A percentile compares a stretch with the other conserved stretches of the same genome.
These are phyloP conservation scores for Phyllopteryx taeniolatus DNA, from an alignment of 2,113 vertebrate species.

Conservation along the genomic window DNA sequence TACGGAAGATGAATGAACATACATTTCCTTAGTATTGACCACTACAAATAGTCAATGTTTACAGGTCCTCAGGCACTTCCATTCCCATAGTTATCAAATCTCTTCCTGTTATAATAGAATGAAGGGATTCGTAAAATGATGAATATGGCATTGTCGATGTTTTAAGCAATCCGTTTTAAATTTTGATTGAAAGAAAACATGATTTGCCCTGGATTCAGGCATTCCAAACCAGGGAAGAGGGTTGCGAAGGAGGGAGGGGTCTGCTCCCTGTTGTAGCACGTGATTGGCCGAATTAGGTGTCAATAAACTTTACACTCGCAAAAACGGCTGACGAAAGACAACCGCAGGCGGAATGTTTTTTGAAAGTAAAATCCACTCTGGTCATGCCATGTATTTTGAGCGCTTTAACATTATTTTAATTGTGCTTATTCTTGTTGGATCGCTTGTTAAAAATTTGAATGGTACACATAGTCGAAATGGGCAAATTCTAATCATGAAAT, in stretches of 20 bases:
- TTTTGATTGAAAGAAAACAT: no score
- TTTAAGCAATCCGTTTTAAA: neutral
- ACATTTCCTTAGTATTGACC: no score
- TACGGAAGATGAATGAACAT: no score
- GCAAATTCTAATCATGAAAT: neutral
- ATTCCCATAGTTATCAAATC: no score
- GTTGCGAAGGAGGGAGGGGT: neutral
- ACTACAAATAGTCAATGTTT: no score
- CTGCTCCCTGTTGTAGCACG: slow-evolving; percentile 14
- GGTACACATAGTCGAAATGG: neutral
- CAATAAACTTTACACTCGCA: slow-evolving; percentile 50
- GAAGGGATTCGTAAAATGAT: neutral
- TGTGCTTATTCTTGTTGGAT: neutral
- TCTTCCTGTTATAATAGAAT: no score
- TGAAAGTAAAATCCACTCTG: slow-evolving; percentile 34
- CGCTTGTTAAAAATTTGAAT: no score
- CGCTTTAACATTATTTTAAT: neutral
- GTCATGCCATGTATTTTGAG: rapidly evolving
- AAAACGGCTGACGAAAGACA: slow-evolving; percentile 44
- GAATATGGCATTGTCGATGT: neutral
- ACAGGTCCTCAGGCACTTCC: no score
- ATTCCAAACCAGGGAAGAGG: neutral
- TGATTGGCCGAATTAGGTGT: slow-evolving; percentile 56
- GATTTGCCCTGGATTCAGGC: slow-evolving; percentile 18
- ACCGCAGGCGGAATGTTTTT: neutral